Base-by-base conservation (phyloP, 2,888 invertebrate genomes). In the Baronia brevicornis region DNA sequence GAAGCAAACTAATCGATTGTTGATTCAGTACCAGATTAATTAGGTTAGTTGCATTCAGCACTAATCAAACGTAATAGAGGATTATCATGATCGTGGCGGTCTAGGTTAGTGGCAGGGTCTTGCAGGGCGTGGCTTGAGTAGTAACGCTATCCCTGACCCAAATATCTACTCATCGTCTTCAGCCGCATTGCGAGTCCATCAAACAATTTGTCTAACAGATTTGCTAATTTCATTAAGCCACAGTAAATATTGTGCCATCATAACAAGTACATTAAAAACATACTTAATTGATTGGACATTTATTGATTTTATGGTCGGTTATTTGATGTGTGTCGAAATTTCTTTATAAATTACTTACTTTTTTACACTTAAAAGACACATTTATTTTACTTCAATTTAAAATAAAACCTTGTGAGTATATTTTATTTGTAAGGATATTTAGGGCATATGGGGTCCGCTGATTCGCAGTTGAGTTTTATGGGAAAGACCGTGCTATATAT, bases 21-120 rank as follows among this genome's bases (percentile, higher is more conserved):
- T 10, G 18, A 29, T 26, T 19, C 22, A 15, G 31, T 38, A 30
- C 27, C 23, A 13, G 28, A 41, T 41, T 38, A 40, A 34, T 41
- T 32, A 25, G 26, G 22, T 22, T 21, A 25, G 32, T 14, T 33
- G 33, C 28, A 36, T 22, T 29, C 20, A 28, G 29, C 32, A 32
- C 32, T 41, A 35, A 41, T 41, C 32, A 41, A 38, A 33, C 38
- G 26, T 41, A 35, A 29, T 35, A 29, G 27, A 29, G 29, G 32
- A 39, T 39, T 36, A 39, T 33, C 28, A 22, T 32, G 33, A 32
- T 21, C 35, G 29, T 24, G 34, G 29, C 15, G 18, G 29, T 27
- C 34, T 32, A 24, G 28, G n/a, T n/a, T n/a, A 29, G 24, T 8
- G 33, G 33, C 27, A 30, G 30, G 33, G 33, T 5, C 33, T n/a